Evolutionary conservation across 2,113 vertebrate genomes (phyloP).

Genomic region (Orthonyx spaldingii): DNA sequence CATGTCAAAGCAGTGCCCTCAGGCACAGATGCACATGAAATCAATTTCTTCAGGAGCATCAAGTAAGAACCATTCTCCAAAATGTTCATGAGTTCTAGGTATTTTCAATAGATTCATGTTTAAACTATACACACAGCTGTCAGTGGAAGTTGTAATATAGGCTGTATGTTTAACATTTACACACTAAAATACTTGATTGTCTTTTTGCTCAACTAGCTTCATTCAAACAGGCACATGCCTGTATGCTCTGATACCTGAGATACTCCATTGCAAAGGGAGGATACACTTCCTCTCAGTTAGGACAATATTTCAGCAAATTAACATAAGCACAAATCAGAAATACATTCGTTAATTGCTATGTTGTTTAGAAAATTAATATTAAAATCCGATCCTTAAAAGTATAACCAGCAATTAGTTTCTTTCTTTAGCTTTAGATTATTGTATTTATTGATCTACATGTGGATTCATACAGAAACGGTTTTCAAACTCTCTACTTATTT

Average conservation of each 20-base stretch:
- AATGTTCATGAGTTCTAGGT: background rate
- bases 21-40: background rate
- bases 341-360: accelerated
- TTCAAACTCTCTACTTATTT: background rate
- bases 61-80: background rate
- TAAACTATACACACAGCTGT: background rate
- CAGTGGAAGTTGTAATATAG: background rate
- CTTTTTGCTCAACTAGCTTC: background rate
- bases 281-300: background rate
- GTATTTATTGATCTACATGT: background rate
- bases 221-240: background rate
- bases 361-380: background rate
- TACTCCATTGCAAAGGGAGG: background rate
- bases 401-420: background rate
- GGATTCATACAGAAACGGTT: background rate
- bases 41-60: background rate
- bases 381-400: background rate
- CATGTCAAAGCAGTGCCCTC: background rate
- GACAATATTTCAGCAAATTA: background rate
- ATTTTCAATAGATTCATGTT: background rate
- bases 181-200: background rate
- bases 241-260: background rate
- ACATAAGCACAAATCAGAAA: background rate
- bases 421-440: background rate
- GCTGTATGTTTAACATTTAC: background rate